Evolutionary conservation across 2,797 vertebrate species (phyloP).

Genomic region (Lacerta bilineata): DNA sequence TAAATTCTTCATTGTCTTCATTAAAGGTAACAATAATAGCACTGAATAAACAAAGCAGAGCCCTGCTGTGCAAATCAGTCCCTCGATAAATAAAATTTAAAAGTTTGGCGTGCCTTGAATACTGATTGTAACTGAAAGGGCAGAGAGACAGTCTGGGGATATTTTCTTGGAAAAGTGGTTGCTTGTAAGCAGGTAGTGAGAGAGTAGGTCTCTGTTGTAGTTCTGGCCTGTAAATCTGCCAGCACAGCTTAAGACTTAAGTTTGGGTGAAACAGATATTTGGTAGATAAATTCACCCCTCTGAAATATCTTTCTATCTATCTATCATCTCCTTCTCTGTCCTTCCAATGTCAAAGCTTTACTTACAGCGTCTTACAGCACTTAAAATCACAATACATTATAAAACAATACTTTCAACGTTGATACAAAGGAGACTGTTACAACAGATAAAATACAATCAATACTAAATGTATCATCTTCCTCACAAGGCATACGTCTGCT

Average conservation of each 20-base stretch:
- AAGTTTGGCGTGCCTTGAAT: constrained; percentile 70
- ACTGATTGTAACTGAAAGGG: constrained; percentile 60
- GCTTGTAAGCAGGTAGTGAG: constrained; percentile 40
- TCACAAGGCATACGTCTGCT: neutral
- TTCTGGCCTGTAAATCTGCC: constrained; percentile 23
- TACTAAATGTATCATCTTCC: neutral
- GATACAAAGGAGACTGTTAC: neutral
- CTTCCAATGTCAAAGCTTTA: neutral
- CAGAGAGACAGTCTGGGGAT: constrained; percentile 60
- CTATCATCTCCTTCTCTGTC: neutral
- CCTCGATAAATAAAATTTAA: constrained; percentile 74
- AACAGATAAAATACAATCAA: neutral
- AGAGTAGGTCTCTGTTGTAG: constrained; percentile 26
- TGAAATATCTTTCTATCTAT: neutral
- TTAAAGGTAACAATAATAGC: constrained; percentile 73
- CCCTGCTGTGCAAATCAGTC: constrained; percentile 71
- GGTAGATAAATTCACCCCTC: neutral
- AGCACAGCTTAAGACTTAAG: neutral
- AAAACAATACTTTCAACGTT: neutral
- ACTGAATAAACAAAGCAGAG: constrained; percentile 72
- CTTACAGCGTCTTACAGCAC: neutral
- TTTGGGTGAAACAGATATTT: constrained; percentile 5
- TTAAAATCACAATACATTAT: neutral
- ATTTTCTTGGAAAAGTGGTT: constrained; percentile 61
- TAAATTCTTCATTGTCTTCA: constrained; percentile 77